A percentile compares a stretch with the other conserved stretches of the same genome.
These are phyloP conservation scores for Vespertilio murinus DNA, from an alignment of 2,797 vertebrate genomes.

Conservation along the genomic window DNA sequence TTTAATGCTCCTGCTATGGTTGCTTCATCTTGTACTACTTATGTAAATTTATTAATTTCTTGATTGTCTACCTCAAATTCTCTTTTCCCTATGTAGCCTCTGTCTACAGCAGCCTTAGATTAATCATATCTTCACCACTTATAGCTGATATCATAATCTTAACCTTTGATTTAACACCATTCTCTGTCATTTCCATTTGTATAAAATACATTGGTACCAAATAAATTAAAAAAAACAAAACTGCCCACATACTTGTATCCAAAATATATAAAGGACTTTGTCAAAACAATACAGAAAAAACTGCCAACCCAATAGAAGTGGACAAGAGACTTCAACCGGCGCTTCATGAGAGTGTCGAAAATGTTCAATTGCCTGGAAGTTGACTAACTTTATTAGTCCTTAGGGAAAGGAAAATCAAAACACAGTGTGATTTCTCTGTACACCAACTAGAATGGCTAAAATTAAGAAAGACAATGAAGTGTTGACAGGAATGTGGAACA, in stretches of 20 bases:
- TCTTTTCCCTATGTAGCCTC: background rate
- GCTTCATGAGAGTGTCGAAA: background rate
- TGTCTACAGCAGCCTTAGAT: background rate
- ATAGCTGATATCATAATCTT: constrained; percentile 8
- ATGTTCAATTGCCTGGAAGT: background rate
- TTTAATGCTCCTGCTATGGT: background rate
- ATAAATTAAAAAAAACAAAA: constrained; percentile 12
- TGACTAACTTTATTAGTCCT: constrained; percentile 14
- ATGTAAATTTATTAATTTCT: background rate
- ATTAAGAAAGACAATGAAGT: background rate
- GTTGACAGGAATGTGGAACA: background rate
- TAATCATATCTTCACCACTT: background rate
- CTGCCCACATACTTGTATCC: background rate
- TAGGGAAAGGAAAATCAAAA: constrained; percentile 43
- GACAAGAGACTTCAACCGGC: background rate
- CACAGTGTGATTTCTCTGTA: background rate
- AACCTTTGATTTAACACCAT: background rate
- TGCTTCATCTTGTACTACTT: background rate
- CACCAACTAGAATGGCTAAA: background rate
- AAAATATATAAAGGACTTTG: constrained; percentile 28
- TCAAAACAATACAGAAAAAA: constrained; percentile 42
- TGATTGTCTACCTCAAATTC: background rate
- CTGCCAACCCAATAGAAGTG: background rate
- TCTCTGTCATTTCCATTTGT: constrained; percentile 22
- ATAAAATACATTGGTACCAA: background rate